phyloP scores from a whole-genome alignment of 2,113 vertebrate species.

The Cephalopholis sonnerati region DNA sequence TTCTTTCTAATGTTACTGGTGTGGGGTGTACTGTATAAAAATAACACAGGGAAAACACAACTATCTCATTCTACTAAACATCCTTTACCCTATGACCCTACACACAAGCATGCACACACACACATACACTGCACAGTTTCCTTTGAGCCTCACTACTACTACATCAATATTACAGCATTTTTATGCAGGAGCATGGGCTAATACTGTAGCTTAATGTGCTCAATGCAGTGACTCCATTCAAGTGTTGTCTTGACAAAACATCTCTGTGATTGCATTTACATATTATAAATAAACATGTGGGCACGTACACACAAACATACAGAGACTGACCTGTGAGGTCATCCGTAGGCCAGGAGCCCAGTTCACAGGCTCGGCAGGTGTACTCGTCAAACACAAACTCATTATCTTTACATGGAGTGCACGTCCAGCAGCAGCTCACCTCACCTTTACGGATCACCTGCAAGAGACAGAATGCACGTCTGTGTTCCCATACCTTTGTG shows the following conservation, averaged over 20 bases:
- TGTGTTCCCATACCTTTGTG: background rate
- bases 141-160: background rate
- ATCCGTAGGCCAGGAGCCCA: constrained; percentile 94
- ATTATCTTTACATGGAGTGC: constrained; percentile 97
- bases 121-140: background rate
- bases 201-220: background rate
- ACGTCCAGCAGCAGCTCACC: constrained; percentile 99
- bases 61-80: constrained; percentile 7
- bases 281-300: background rate
- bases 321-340: constrained; percentile 92
- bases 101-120: constrained; percentile 7
- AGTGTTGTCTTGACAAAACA: background rate
- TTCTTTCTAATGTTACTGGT: constrained; percentile 24
- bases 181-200: background rate
- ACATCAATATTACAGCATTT: background rate
- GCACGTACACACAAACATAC: constrained; percentile 22
- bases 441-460: constrained; percentile 99
- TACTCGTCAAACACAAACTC: constrained; percentile 97
- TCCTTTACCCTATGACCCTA: constrained; percentile 4
- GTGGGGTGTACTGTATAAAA: constrained; percentile 32
- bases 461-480: background rate
- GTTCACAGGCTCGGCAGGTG: constrained; percentile 94
- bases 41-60: constrained; percentile 14
- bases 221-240: background rate
- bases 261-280: background rate